A percentile compares a stretch with the other conserved stretches of the same genome.
Conservation (phyloP, 2,113 vertebrate genomes). For the Dasyornis broadbenti region DNA sequence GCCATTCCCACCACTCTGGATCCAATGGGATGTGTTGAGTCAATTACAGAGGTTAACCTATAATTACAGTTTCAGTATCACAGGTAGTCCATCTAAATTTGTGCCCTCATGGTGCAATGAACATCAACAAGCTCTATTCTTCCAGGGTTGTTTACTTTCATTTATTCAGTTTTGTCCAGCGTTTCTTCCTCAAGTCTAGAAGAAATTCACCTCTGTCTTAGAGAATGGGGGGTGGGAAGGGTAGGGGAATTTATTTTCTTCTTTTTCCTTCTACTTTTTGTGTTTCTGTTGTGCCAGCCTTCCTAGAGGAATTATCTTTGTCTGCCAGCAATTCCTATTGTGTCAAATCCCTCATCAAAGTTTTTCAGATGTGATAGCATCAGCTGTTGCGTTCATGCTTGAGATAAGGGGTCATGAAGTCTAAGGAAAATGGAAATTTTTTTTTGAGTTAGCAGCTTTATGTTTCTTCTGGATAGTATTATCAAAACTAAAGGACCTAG, state of each 20-base stretch:
- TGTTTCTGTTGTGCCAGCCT: background rate
- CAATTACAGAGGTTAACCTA: background rate
- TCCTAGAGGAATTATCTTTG: slow-evolving; percentile 55
- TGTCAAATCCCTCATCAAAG: slow-evolving; percentile 68
- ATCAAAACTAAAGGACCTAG: slow-evolving; percentile 38
- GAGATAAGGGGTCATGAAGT: slow-evolving; percentile 63
- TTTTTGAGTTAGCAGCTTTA: slow-evolving; percentile 41
- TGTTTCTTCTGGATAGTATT: slow-evolving; percentile 37
- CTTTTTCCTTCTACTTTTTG: background rate
- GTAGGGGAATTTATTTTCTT: background rate
- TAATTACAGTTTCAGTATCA: background rate
- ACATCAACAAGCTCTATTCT: background rate
- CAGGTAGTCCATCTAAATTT: background rate
- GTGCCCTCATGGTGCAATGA: background rate
- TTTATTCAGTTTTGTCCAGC: background rate
- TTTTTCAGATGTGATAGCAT: slow-evolving; percentile 58
- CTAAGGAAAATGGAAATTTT: slow-evolving; percentile 49
- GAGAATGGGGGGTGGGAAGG: background rate
- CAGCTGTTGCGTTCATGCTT: slow-evolving; percentile 65
- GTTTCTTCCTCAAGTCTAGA: slow-evolving; percentile 9
- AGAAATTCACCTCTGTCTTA: background rate
- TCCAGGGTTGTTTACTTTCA: background rate
- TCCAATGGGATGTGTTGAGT: background rate
- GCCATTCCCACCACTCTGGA: background rate
- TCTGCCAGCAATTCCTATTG: slow-evolving; percentile 60